Percentiles rank a stretch among this genome's conserved stretches.
phyloP scores from a whole-genome alignment of 2,888 invertebrate species.

The Xestia sexstrigata region DNA sequence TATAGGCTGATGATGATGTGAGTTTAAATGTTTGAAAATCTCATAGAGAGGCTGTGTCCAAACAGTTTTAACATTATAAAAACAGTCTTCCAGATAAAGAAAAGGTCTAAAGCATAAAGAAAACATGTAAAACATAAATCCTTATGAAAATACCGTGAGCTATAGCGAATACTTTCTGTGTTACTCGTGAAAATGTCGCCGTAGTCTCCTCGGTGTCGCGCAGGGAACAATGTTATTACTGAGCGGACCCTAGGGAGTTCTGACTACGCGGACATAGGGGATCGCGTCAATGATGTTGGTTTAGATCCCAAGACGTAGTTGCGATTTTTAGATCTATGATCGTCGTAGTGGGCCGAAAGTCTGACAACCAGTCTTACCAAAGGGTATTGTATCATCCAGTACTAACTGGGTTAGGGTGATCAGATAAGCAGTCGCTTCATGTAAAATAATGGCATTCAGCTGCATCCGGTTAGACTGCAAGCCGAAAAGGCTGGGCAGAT shows the following conservation, averaged over 20 bases:
- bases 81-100: neutral
- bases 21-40: too few relatives aligned
- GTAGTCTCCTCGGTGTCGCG: conserved; percentile 29
- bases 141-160: conserved; percentile 49
- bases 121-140: conserved; percentile 60
- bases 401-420: too few relatives aligned
- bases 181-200: conserved; percentile 55
- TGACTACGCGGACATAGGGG: conserved; percentile 47
- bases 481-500: too few relatives aligned
- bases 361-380: too few relatives aligned
- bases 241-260: conserved; percentile 70
- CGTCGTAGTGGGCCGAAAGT: too few relatives aligned
- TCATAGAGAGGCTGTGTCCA: too few relatives aligned
- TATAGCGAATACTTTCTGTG: conserved; percentile 59
- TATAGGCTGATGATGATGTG: too few relatives aligned
- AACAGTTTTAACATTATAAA: neutral
- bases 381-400: too few relatives aligned
- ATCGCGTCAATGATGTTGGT: conserved; percentile 45
- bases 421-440: too few relatives aligned
- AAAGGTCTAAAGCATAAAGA: conserved; percentile 14
- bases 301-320: conserved; percentile 43
- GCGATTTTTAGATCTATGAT: too few relatives aligned
- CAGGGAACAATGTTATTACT: conserved; percentile 75
- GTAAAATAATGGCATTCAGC: too few relatives aligned
- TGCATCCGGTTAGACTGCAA: too few relatives aligned